A percentile compares a stretch with the other conserved stretches of the same genome.
Conservation (phyloP, 1,140 invertebrate species). For the Drosophila sucinea region DNA sequence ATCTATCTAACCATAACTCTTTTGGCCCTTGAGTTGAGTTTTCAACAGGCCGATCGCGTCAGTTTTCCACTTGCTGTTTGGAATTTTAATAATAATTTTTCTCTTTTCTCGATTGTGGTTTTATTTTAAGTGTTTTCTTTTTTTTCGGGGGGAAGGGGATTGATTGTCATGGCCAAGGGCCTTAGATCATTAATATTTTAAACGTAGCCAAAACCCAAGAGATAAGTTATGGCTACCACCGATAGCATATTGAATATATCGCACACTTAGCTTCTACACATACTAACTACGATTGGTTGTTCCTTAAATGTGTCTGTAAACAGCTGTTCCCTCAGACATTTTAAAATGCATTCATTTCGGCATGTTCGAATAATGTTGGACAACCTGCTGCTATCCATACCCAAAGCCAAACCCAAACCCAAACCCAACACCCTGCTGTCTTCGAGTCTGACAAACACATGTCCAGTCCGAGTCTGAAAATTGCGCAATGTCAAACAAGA, state of each 20-base stretch:
- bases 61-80: slow-evolving; percentile 30
- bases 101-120: slow-evolving; percentile 43
- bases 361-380: slow-evolving; percentile 47
- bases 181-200: slow-evolving; percentile 77
- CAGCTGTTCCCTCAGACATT: background rate
- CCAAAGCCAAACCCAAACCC: slow-evolving; percentile 28
- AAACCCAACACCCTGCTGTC: slow-evolving; percentile 40
- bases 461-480: slow-evolving; percentile 43
- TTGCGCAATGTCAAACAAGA: slow-evolving; percentile 58
- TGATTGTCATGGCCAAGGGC: background rate
- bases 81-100: slow-evolving; percentile 66
- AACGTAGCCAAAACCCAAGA: slow-evolving; percentile 49
- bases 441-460: slow-evolving; percentile 45
- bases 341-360: slow-evolving; percentile 46
- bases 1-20: slow-evolving; percentile 62
- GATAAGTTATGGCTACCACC: slow-evolving; percentile 73
- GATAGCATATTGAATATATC: slow-evolving; percentile 3
- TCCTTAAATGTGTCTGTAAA: slow-evolving; percentile 33
- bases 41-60: slow-evolving; percentile 41
- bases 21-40: slow-evolving; percentile 43
- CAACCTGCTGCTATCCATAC: slow-evolving; percentile 47
- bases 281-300: slow-evolving; percentile 32
- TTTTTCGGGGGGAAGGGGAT: slow-evolving; percentile 32
- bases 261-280: slow-evolving; percentile 6
- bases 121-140: slow-evolving; percentile 74